Conservation (phyloP, 2,797 vertebrate genomes). For the Peromyscus aztecus region DNA sequence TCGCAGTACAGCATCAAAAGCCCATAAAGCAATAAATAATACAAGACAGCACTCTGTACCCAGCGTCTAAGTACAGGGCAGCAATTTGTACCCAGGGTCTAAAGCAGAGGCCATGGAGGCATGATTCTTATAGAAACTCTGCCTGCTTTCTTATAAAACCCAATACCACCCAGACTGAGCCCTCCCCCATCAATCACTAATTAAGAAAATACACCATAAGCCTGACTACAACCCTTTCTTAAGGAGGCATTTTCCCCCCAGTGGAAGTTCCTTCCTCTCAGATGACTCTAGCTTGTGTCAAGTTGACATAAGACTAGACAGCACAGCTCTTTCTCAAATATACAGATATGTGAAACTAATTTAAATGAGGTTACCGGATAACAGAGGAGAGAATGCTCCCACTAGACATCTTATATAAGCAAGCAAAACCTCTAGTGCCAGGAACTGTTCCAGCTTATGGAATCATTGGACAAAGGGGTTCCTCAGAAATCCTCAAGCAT, state of each 20-base stretch:
- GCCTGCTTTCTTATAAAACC: not conserved
- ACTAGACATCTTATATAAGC: not conserved
- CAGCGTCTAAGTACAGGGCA: not conserved
- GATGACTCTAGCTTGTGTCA: not conserved
- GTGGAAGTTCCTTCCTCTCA: not conserved
- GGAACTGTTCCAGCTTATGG: not conserved
- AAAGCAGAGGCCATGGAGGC: not conserved
- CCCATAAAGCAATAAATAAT: not conserved
- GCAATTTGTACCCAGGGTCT: not conserved
- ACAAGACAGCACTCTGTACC: not conserved
- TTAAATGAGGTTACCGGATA: not conserved
- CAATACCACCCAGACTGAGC: fast-evolving
- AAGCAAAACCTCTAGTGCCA: not conserved
- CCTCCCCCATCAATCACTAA: not conserved
- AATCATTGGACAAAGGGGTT: not conserved
- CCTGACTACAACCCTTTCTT: not conserved
- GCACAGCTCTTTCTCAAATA: no score
- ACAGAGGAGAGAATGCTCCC: not conserved
- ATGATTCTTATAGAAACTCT: not conserved
- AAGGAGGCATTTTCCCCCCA: not conserved
- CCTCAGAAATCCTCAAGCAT: not conserved
- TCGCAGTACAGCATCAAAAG: not conserved
- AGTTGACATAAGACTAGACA: not conserved
- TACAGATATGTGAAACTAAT: no score
- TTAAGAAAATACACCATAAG: not conserved